Evolutionary conservation across 1,140 invertebrate species (phyloP), one percentile per base, ranked within the genome.

Genomic region (Pseudomyrmex gracilis): DNA sequence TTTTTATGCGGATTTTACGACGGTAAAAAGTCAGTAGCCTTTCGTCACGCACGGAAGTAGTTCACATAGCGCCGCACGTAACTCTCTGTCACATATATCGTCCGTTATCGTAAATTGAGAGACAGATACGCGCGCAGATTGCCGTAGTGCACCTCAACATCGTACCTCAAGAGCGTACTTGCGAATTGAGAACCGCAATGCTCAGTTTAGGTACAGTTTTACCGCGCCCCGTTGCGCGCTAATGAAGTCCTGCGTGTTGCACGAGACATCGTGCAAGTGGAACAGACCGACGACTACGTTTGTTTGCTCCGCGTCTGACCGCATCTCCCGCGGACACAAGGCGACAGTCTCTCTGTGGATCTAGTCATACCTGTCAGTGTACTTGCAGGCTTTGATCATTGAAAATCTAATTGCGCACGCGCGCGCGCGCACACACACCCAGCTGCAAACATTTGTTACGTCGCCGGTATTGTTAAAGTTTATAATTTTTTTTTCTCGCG

Each of bases 21-120:
- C 17, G 17, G 43, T 20, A 15, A n/a, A n/a, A n/a, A 58, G 70
- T 12, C n/a, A 10, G 1, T n/a, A 4, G n/a, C 13, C 1, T 53
- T 1, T 45, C 45, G 55, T 47, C 43, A 47, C 55, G 45, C 34
- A n/a, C 8, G 67, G 12, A 34, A 34, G 15, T 64, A 43, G 61
- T 43, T 64, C 71, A 57, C 43, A 22, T 34, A 34, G 45, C 10
- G 53, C 13, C 20, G 9, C 53, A 22, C 43, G 34, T 34, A 34
- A 34, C 22, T 80, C 22, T 80, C 58, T 70, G 34, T 70, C 43
- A 43, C 74, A 17, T n/a, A 49, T 15, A 13, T 15, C 10, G 5
- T 60, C 53, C 43, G 53, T 80, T 71, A 71, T 80, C 76, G 43
- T 43, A 49, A 70, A 71, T 80, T 58, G 53, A 70, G 53, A 80